phyloP scores from a whole-genome alignment of 2,797 vertebrate species.

The Aldrovandia affinis region DNA sequence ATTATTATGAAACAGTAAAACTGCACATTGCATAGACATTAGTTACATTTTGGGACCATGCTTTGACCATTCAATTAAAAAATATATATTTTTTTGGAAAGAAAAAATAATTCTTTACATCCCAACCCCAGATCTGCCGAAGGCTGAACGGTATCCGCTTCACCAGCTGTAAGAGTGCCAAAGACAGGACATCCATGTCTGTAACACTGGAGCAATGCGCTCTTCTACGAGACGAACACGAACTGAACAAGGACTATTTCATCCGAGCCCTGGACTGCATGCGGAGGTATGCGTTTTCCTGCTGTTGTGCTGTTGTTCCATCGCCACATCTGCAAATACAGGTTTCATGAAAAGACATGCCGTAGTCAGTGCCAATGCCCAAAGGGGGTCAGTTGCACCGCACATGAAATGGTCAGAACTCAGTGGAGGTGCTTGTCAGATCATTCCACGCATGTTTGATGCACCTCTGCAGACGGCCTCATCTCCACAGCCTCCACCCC shows the following conservation, averaged over 20 bases:
- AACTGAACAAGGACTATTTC: constrained; percentile 94
- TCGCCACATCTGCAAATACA: neutral
- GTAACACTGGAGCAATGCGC: constrained; percentile 96
- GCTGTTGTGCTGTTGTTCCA: neutral
- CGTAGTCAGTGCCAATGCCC: neutral
- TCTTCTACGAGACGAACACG: constrained; percentile 91
- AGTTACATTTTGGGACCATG: too few relatives aligned
- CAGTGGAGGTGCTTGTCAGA: too few relatives aligned
- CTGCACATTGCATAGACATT: too few relatives aligned
- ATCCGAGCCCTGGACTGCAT: constrained; percentile 94
- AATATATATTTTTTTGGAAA: too few relatives aligned
- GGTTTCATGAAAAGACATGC: neutral
- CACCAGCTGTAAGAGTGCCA: constrained; percentile 99
- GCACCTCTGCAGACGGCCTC: neutral
- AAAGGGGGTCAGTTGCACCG: neutral
- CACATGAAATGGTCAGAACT: neutral
- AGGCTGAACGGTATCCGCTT: constrained; percentile 95
- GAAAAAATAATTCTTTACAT: neutral
- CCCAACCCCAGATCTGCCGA: constrained; percentile 87
- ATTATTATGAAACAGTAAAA: too few relatives aligned
- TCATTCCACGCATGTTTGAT: neutral
- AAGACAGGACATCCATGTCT: constrained; percentile 98
- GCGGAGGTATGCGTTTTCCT: constrained; percentile 82
- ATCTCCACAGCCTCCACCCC: neutral
- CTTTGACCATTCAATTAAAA: too few relatives aligned